Evolutionary conservation across 2,888 invertebrate genomes (phyloP), one percentile per base, ranked within the genome.

Genomic region (Pinctada fucata): DNA sequence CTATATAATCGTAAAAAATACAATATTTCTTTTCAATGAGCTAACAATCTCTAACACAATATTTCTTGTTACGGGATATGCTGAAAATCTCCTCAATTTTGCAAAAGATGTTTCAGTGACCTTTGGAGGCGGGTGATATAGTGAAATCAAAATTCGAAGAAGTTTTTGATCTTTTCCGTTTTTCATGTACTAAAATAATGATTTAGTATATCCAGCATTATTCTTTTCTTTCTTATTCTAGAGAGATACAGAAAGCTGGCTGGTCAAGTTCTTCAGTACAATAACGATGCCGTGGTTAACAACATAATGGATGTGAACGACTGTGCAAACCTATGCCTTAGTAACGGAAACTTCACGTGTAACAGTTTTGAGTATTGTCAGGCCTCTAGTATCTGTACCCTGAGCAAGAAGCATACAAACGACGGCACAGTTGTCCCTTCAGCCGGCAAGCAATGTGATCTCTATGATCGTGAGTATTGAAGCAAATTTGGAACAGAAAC

Each of bases 341-440:
- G 73, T 45, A 79, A 78, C n/a, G 75, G 76, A 4, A 66, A 82
- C 5, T 83, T 84, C 45, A 80, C 79, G n/a, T 89, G 89, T 75
- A 84, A 86, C 67, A 85, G 86, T 64, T 89, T 89, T 76, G 89
- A 89, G 63, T 86, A 82, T 73, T 88, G 88, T 73, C 76, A 83
- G 3, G 47, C 70, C 3, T 81, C 79, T 10, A 79, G 82, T 13
- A 74, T 84, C 10, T 89, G 89, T 79, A 81, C 83, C 3, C 75
- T 88, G 45, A 88, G 88, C 65, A 80, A 66, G 72, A 82, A 79
- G 3, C 82, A 84, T 65, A 85, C 83, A 3, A 79, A 79, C 0
- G 86, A 85, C 49, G 87, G 87, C 2, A 64, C 50, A 5, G 63
- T 77, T 0, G 68, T 86, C 31, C 65, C 79, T 0, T 76, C 72